Evolutionary conservation across 2,888 invertebrate species (phyloP).

Genomic region (Andrena minutula): DNA sequence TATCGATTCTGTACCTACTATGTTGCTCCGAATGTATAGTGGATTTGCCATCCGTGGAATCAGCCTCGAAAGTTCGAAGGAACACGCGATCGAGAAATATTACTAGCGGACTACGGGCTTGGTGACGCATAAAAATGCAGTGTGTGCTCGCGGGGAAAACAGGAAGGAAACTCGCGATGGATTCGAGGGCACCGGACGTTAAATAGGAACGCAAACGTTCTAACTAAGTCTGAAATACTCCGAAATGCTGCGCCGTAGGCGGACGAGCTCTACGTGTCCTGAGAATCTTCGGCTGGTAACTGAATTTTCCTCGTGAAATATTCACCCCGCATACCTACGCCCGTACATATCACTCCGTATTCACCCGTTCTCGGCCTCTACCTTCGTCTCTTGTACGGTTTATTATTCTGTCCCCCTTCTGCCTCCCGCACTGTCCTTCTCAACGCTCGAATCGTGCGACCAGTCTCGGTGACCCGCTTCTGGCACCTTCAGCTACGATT

Average conservation of each 20-base stretch:
- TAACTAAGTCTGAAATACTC: conserved; percentile 82
- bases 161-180: conserved; percentile 51
- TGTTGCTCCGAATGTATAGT: no score
- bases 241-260: conserved; percentile 68
- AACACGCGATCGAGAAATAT: neutral
- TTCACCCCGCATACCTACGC: conserved; percentile 82
- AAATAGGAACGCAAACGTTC: conserved; percentile 82
- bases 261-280: conserved; percentile 80
- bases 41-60: no score
- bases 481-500: conserved; percentile 25
- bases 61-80: neutral
- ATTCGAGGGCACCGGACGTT: conserved; percentile 72
- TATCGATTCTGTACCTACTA: no score
- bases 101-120: neutral
- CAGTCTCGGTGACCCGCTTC: conserved; percentile 63
- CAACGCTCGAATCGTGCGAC: conserved; percentile 33
- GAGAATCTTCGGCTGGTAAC: conserved; percentile 82
- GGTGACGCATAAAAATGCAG: conserved; percentile 62
- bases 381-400: conserved; percentile 57
- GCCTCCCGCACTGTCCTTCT: neutral
- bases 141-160: conserved; percentile 50
- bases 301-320: conserved; percentile 83
- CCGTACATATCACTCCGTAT: conserved; percentile 80
- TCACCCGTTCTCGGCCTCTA: conserved; percentile 67
- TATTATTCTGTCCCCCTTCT: conserved; percentile 30